Conservation (phyloP, 2,113 vertebrate species). For the Megalops atlanticus region DNA sequence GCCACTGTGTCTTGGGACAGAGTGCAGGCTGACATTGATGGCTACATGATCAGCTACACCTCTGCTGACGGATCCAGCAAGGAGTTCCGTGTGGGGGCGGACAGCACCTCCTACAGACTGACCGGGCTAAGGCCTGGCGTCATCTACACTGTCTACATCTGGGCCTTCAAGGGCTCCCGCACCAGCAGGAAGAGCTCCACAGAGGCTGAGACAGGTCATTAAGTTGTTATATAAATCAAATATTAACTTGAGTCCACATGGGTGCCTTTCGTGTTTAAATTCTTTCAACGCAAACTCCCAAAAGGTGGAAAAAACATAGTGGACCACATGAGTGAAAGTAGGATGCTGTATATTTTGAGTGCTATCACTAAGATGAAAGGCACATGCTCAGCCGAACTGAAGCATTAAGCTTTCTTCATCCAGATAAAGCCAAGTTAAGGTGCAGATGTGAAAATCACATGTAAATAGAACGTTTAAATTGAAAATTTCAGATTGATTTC, state of each 20-base stretch:
- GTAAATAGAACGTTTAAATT: no score
- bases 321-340: no score
- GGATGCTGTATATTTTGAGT: no score
- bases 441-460: no score
- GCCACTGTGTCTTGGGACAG: conserved; percentile 71
- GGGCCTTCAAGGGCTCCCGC: conserved; percentile 72
- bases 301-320: neutral
- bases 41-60: conserved; percentile 75
- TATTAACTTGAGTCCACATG: conserved; percentile 26
- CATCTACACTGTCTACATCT: conserved; percentile 72
- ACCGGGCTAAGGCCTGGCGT: conserved; percentile 74
- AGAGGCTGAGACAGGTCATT: conserved; percentile 68
- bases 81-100: conserved; percentile 68
- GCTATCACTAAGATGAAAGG: no score
- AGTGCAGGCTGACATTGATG: conserved; percentile 71
- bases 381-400: no score
- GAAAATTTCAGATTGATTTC: no score
- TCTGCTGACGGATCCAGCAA: conserved; percentile 65
- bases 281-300: neutral
- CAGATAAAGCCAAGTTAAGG: neutral
- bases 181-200: conserved; percentile 71
- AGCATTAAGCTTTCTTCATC: neutral
- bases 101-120: conserved; percentile 62
- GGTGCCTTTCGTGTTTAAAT: neutral
- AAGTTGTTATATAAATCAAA: conserved; percentile 45